A percentile compares a stretch with the other conserved stretches of the same genome.
phyloP scores from a whole-genome alignment of 2,113 vertebrate species.

The Cygnus buccinator region DNA sequence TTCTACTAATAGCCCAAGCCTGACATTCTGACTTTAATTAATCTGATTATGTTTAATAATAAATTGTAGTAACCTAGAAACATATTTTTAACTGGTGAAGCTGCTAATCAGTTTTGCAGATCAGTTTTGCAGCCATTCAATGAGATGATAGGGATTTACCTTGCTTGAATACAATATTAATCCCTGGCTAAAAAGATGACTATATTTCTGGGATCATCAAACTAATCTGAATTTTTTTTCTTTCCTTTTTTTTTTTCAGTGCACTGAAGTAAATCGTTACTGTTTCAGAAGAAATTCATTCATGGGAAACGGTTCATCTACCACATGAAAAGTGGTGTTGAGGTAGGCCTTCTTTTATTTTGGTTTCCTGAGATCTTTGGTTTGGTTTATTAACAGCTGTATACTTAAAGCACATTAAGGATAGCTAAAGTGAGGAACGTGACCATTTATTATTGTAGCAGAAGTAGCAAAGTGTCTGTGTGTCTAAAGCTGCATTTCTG shows the following conservation, averaged over 20 bases:
- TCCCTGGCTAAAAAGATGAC: neutral
- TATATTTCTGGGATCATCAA: neutral
- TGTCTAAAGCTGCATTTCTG: neutral
- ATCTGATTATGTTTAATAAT: slow-evolving; percentile 7
- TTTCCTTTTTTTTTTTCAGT: neutral
- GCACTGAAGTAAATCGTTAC: neutral
- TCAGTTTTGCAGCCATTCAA: neutral
- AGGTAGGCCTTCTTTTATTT: neutral
- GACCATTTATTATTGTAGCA: neutral
- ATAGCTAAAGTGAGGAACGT: neutral
- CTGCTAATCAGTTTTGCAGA: slow-evolving; percentile 7
- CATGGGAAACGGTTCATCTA: neutral
- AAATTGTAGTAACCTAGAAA: neutral
- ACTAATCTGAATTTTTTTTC: neutral
- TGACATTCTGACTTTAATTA: slow-evolving; percentile 1
- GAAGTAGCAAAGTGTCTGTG: neutral
- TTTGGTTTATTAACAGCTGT: neutral
- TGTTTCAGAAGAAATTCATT: neutral
- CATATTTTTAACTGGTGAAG: neutral
- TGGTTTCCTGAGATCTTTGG: neutral
- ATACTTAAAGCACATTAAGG: neutral
- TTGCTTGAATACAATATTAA: slow-evolving; percentile 2
- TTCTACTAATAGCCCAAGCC: neutral
- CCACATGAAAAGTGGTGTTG: neutral
- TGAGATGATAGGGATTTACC: neutral